phyloP scores from a whole-genome alignment of 2,797 vertebrate species.

The Lateolabrax maculatus region DNA sequence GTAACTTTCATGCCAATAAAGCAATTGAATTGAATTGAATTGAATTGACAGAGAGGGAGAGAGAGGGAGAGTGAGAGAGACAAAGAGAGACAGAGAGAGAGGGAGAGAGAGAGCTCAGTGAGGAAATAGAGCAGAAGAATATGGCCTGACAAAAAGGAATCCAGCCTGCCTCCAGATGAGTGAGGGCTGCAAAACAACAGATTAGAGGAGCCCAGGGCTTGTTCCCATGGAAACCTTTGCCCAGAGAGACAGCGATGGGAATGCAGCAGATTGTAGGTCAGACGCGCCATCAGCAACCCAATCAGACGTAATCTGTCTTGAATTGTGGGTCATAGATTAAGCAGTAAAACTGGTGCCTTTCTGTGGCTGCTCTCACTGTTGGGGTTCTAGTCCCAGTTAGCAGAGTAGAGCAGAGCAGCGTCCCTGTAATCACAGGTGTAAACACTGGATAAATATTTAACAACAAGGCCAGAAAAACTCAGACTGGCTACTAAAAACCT shows the following conservation, averaged over 20 bases:
- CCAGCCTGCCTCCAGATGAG: constrained; percentile 83
- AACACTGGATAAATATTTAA: background rate
- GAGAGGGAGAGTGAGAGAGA: constrained; percentile 3
- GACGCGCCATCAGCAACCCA: constrained; percentile 76
- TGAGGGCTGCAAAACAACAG: constrained; percentile 82
- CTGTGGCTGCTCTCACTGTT: constrained; percentile 60
- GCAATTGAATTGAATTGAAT: no score
- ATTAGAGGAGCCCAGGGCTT: constrained; percentile 81
- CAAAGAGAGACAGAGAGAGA: background rate
- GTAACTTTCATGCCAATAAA: no score
- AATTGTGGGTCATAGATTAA: constrained; percentile 79
- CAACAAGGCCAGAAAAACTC: background rate
- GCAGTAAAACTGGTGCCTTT: constrained; percentile 68
- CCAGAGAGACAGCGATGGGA: constrained; percentile 74
- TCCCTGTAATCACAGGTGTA: background rate
- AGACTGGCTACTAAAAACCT: no score
- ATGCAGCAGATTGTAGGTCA: constrained; percentile 85
- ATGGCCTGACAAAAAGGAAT: constrained; percentile 85
- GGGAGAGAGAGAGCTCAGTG: constrained; percentile 38
- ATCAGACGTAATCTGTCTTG: constrained; percentile 80
- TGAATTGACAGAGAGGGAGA: background rate
- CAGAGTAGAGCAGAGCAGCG: background rate
- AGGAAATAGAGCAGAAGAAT: constrained; percentile 89
- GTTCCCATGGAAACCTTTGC: constrained; percentile 90
- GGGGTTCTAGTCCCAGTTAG: constrained; percentile 10